Percentiles rank a stretch among this genome's conserved stretches.
Evolutionary conservation across 2,888 invertebrate genomes (phyloP).

Genomic region (Xanthostigma xanthostigma): DNA sequence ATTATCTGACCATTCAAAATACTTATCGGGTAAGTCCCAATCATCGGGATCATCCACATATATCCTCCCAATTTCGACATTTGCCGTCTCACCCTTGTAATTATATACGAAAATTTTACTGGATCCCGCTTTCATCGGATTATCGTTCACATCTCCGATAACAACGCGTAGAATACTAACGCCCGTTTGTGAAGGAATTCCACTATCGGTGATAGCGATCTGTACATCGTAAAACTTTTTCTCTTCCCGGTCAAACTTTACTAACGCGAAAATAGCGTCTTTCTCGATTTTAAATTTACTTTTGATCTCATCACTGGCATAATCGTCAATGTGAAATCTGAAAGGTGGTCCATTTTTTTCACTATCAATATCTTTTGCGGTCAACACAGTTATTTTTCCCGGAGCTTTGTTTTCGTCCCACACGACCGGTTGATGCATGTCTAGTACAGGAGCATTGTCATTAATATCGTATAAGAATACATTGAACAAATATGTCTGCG

Average conservation of each 20-base stretch:
- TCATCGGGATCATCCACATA: slow-evolving; percentile 92
- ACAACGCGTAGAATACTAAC: slow-evolving; percentile 75
- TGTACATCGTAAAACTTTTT: slow-evolving; percentile 79
- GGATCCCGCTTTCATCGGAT: slow-evolving; percentile 71
- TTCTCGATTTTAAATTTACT: slow-evolving; percentile 52
- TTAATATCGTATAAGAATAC: slow-evolving; percentile 69
- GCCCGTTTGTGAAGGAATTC: slow-evolving; percentile 54
- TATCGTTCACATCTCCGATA: slow-evolving; percentile 91
- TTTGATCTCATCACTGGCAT: slow-evolving; percentile 50
- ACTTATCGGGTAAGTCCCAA: slow-evolving; percentile 90
- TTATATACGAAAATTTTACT: slow-evolving; percentile 91
- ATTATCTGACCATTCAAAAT: slow-evolving; percentile 54
- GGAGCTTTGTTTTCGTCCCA: slow-evolving; percentile 69
- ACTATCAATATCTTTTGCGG: slow-evolving; percentile 69
- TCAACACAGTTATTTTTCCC: slow-evolving; percentile 49
- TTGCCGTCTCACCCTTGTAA: slow-evolving; percentile 71
- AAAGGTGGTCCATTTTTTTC: slow-evolving; percentile 78
- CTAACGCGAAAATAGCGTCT: slow-evolving; percentile 34
- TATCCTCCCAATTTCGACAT: slow-evolving; percentile 76
- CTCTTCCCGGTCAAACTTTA: slow-evolving; percentile 72
- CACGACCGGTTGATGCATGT: slow-evolving; percentile 65
- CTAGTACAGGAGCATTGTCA: slow-evolving; percentile 83
- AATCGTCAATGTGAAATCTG: slow-evolving; percentile 48
- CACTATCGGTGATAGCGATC: slow-evolving; percentile 78
- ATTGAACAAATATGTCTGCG: slow-evolving; percentile 49